Percentiles rank a stretch among this genome's conserved stretches.
Conservation (phyloP, 2,888 invertebrate genomes). For the Hyposoter didymator region DNA sequence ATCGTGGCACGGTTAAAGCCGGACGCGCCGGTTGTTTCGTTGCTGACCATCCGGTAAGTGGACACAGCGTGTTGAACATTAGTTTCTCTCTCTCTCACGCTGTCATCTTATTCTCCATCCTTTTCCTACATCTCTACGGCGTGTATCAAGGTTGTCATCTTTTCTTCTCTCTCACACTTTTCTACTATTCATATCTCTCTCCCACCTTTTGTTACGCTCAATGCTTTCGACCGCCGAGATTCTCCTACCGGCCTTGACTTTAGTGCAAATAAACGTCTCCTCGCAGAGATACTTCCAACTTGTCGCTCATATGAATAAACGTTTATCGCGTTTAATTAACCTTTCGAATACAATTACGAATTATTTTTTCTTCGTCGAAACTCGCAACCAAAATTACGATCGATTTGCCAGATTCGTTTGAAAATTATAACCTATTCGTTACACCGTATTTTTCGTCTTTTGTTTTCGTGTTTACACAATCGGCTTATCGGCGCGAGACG, state of each 20-base stretch:
- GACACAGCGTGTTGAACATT: constrained; percentile 36
- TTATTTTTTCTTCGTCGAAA: neutral
- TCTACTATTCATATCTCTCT: constrained; percentile 19
- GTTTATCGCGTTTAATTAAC: neutral
- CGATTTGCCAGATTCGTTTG: neutral
- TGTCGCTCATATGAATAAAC: constrained; percentile 4
- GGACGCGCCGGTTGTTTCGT: constrained; percentile 49
- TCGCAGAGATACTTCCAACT: constrained; percentile 17
- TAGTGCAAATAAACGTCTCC: constrained; percentile 68
- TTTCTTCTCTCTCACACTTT: constrained; percentile 49
- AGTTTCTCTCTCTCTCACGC: neutral
- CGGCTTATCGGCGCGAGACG: constrained; percentile 4
- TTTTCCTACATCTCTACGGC: constrained; percentile 33
- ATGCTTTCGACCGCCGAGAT: constrained; percentile 48
- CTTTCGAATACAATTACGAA: constrained; percentile 12
- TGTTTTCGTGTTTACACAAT: constrained; percentile 14
- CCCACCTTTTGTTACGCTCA: constrained; percentile 51
- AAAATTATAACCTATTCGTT: neutral
- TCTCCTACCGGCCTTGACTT: constrained; percentile 78
- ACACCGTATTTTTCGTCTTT: neutral
- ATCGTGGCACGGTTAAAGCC: constrained; percentile 51
- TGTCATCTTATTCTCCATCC: neutral
- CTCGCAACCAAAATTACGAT: neutral
- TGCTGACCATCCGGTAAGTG: constrained; percentile 67
- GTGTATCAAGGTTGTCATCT: constrained; percentile 69